phyloP scores from a whole-genome alignment of 2,888 invertebrate species.

The Caenorhabditis sp. region DNA sequence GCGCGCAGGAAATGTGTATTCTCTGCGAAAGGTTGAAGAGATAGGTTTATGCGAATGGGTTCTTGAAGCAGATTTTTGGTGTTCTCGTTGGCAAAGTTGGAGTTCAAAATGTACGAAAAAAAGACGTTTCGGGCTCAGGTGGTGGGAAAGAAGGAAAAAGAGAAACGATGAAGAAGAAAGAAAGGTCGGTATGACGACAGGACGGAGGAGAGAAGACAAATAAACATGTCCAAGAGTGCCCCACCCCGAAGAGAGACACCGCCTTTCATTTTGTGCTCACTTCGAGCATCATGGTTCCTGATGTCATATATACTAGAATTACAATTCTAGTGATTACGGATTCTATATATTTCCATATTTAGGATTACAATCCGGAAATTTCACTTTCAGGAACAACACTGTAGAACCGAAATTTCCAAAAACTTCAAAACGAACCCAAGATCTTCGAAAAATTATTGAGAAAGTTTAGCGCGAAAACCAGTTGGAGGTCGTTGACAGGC shows the following conservation, averaged over 20 bases:
- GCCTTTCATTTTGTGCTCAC: conserved; percentile 42
- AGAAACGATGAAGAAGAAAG: conserved; percentile 14
- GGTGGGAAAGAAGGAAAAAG: conserved; percentile 32
- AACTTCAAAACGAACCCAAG: neutral
- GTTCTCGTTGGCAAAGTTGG: neutral
- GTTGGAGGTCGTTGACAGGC: neutral
- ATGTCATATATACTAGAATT: too few relatives aligned
- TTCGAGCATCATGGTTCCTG: conserved; percentile 19
- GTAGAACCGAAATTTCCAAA: too few relatives aligned
- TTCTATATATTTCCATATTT: too few relatives aligned
- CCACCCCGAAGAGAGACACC: conserved; percentile 18
- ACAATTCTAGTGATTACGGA: too few relatives aligned
- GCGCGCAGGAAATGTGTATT: conserved; percentile 18
- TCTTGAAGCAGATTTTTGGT: neutral
- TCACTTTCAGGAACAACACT: too few relatives aligned
- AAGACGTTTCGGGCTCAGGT: conserved; percentile 17
- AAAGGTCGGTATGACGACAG: conserved; percentile 58
- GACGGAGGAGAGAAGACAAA: conserved; percentile 49
- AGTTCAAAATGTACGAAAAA: conserved; percentile 45
- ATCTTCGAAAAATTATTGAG: neutral
- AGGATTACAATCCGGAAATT: too few relatives aligned
- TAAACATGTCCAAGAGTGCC: conserved; percentile 59
- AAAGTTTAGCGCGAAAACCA: conserved; percentile 4
- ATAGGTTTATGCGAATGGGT: conserved; percentile 19
- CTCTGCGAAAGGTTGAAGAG: conserved; percentile 1